A percentile compares a stretch with the other conserved stretches of the same genome.
Conservation (phyloP, 2,797 vertebrate genomes). For the Aselliscus stoliczkanus region DNA sequence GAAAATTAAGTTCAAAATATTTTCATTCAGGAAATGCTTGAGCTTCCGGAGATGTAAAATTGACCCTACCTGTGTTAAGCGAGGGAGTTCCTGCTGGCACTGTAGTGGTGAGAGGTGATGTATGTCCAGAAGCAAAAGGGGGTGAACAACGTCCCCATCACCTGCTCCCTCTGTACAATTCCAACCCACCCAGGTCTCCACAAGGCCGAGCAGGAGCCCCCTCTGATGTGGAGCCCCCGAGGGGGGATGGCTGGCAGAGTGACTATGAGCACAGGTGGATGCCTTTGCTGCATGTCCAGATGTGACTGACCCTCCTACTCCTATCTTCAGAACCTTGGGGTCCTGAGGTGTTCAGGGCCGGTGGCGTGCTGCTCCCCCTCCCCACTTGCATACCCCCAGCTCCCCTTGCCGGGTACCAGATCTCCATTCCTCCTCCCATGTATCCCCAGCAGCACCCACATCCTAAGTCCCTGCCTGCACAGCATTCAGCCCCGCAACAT, state of each 20-base stretch:
- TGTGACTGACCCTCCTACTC: background rate
- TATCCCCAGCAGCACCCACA: background rate
- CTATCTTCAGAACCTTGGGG: background rate
- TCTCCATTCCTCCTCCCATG: background rate
- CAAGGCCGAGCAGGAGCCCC: conserved; percentile 90
- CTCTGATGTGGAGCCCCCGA: conserved; percentile 86
- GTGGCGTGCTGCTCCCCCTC: background rate
- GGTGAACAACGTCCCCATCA: conserved; percentile 89
- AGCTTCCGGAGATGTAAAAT: background rate
- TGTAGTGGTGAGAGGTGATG: rapidly evolving
- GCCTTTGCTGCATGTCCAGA: conserved; percentile 82
- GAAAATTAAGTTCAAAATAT: background rate
- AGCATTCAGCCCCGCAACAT: background rate
- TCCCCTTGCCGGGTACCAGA: too few relatives aligned
- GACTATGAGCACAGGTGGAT: conserved; percentile 84
- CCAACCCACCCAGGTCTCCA: conserved; percentile 90
- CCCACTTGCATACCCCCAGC: too few relatives aligned
- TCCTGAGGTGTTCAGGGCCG: background rate
- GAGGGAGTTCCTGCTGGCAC: background rate
- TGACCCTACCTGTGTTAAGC: background rate
- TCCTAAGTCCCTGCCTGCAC: background rate
- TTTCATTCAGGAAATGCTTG: background rate
- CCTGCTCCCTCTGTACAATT: conserved; percentile 89
- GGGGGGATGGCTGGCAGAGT: conserved; percentile 86
- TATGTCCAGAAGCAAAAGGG: background rate